Evolutionary conservation across 2,888 invertebrate genomes (phyloP), one percentile per base, ranked within the genome.

Genomic region (Pseudoips prasinana): DNA sequence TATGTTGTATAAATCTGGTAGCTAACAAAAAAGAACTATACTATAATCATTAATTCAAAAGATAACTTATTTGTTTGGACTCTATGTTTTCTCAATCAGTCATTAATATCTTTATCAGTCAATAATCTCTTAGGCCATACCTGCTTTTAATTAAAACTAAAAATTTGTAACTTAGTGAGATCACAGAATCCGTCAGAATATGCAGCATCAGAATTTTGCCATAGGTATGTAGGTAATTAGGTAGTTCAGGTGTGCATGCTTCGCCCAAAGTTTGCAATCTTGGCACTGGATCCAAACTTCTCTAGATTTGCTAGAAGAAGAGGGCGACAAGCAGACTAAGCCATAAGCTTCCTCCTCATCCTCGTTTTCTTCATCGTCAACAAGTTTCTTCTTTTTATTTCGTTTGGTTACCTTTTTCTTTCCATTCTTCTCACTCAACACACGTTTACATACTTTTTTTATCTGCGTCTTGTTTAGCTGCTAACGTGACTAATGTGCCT

Each of bases 181-280:
- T 23, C 23, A 30, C 7, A 8, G 10, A 8, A 8, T 29, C 30
- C 30, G 20, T 39, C 31, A 10, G 32, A 40, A 28, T 28, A 35
- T 35, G 34, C 34, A 20, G 40, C 29, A 28, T 40, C 40, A 32
- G 35, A 32, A 25, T 35, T 40, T 11, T 40, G 40, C 28, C 40
- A 42, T 14, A 30, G 24, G n/a, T n/a, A n/a, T n/a, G n/a, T n/a
- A n/a, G n/a, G 24, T 41, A 42, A 22, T 27, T 27, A 1, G 24
- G 30, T 25, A 31, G 19, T 8, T 32, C 34, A 31, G 31, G 27
- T 23, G 36, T 36, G 33, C 41, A 45, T 29, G 22, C 45, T 45
- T 41, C 37, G 9, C 37, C 45, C 45, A 40, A 4, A 45, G 25
- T 8, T 37, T 40, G 31, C 37, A 45, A 27, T 29, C 36, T 18